Conservation (phyloP, 2,888 invertebrate genomes). For the Halictus quadricinctus region DNA sequence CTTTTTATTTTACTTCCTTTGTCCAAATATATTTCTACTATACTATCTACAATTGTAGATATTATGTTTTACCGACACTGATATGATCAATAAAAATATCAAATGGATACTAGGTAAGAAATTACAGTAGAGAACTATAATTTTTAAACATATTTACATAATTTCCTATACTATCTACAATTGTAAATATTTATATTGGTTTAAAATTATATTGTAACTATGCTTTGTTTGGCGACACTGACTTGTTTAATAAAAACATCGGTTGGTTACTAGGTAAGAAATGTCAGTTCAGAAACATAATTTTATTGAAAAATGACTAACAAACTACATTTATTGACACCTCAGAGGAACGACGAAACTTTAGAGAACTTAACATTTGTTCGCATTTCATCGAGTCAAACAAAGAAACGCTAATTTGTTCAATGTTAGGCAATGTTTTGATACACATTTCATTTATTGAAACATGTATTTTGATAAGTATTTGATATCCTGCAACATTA, state of each 20-base stretch:
- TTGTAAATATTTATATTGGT: no score
- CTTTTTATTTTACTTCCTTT: no score
- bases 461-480: background rate
- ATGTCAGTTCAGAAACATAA: background rate
- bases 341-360: constrained; percentile 4
- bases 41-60: no score
- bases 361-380: background rate
- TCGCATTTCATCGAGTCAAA: background rate
- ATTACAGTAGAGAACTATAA: background rate
- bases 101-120: background rate
- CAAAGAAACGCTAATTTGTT: background rate
- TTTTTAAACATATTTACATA: no score
- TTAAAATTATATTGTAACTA: no score
- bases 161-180: no score
- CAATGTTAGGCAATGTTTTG: background rate
- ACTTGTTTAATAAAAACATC: background rate
- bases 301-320: constrained; percentile 7
- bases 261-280: background rate
- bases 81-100: background rate
- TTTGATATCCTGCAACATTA: constrained; percentile 1
- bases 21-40: no score
- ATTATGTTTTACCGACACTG: no score
- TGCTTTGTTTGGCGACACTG: background rate
- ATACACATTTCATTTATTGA: background rate
- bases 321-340: constrained; percentile 1